phyloP scores from a whole-genome alignment of 2,113 vertebrate species.

The Plotosus lineatus region DNA sequence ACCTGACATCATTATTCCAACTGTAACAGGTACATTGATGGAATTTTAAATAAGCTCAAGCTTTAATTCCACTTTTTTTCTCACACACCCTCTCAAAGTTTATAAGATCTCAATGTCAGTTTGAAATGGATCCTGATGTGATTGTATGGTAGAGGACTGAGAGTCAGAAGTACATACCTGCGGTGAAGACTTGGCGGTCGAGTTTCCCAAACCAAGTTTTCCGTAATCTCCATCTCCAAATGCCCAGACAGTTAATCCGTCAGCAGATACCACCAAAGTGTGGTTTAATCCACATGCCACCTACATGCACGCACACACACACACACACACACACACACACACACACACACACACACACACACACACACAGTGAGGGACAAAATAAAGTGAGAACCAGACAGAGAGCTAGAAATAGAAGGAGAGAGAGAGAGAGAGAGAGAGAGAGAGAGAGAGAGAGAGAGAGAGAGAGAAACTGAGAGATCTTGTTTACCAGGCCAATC shows the following conservation, averaged over 20 bases:
- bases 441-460: no score
- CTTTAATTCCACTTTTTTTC: no score
- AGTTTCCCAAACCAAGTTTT: constrained; percentile 76
- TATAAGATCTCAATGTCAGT: neutral
- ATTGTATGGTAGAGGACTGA: neutral
- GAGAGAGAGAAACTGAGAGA: no score
- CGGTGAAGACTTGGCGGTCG: constrained; percentile 77
- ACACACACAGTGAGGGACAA: no score
- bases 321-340: neutral
- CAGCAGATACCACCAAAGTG: constrained; percentile 75
- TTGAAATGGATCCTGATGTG: neutral
- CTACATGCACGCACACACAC: constrained; percentile 52
- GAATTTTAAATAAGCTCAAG: no score
- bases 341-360: no score
- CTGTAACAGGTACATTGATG: no score
- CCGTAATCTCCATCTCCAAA: constrained; percentile 82
- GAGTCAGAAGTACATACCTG: constrained; percentile 62
- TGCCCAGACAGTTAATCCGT: constrained; percentile 77
- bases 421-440: no score
- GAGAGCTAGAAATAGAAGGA: no score
- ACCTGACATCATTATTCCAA: no score
- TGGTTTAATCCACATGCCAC: constrained; percentile 81
- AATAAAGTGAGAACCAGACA: no score
- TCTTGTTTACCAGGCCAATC: constrained; percentile 67
- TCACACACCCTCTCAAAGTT: no score